Conservation (phyloP, 2,797 vertebrate species). For the Trematomus bernacchii region DNA sequence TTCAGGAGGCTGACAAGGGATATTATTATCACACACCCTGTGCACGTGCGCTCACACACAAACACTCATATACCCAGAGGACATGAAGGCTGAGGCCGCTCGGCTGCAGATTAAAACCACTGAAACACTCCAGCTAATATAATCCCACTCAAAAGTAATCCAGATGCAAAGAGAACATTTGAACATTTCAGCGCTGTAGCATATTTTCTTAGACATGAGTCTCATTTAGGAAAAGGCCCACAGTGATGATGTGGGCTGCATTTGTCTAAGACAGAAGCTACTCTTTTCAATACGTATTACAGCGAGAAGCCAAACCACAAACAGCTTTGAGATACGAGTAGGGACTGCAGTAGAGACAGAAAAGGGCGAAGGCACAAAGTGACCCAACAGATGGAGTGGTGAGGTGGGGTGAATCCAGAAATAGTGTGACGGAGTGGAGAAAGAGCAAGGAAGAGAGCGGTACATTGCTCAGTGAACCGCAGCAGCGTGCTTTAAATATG, state of each 20-base stretch:
- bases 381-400: conserved; percentile 53
- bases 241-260: background rate
- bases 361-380: conserved; percentile 49
- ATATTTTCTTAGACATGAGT: background rate
- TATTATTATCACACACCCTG: conserved; percentile 75
- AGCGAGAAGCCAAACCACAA: conserved; percentile 9
- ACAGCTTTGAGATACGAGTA: conserved; percentile 25
- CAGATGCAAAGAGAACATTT: conserved; percentile 29
- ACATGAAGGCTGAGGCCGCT: conserved; percentile 34
- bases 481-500: conserved; percentile 46
- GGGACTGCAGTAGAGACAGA: conserved; percentile 44
- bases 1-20: conserved; percentile 75
- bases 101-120: conserved; percentile 58
- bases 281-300: background rate
- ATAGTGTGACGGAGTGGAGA: conserved; percentile 54
- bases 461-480: conserved; percentile 68
- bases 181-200: conserved; percentile 12
- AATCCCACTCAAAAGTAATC: conserved; percentile 32
- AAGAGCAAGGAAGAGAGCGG: conserved; percentile 41
- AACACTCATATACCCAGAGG: conserved; percentile 39
- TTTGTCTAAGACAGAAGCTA: background rate
- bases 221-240: conserved; percentile 1
- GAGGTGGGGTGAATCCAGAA: conserved; percentile 54
- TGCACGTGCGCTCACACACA: conserved; percentile 22
- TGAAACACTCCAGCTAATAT: conserved; percentile 48